Percentiles rank a stretch among this genome's conserved stretches.
phyloP scores from a whole-genome alignment of 2,888 invertebrate genomes.

The Copidosoma aretas region DNA sequence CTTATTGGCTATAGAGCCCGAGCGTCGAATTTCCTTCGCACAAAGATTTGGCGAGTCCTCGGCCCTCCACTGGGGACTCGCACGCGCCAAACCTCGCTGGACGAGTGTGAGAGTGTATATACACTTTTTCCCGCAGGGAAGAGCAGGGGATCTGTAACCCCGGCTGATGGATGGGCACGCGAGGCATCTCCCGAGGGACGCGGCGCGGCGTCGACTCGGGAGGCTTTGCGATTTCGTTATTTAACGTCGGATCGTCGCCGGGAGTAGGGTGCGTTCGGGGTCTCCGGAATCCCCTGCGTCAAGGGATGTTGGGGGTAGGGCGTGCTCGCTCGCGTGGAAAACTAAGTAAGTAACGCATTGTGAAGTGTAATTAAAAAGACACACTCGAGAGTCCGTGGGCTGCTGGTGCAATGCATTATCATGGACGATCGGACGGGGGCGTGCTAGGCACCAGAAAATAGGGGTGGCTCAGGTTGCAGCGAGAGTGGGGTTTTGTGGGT shows the following conservation, averaged over 20 bases:
- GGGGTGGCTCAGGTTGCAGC: conserved; percentile 14
- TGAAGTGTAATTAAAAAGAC: conserved; percentile 33
- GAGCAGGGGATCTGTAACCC: conserved; percentile 8
- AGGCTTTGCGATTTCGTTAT: conserved; percentile 26
- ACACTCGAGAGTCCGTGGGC: conserved; percentile 2
- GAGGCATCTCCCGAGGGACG: conserved; percentile 23
- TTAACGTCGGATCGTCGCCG: conserved; percentile 10
- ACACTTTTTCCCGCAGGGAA: not conserved
- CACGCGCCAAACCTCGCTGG: not conserved
- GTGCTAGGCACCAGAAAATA: not conserved
- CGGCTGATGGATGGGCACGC: conserved; percentile 28
- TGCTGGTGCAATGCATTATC: not conserved
- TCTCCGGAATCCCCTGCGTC: not conserved
- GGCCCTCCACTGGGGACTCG: too few relatives aligned
- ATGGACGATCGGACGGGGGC: not conserved
- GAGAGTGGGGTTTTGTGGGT: not conserved
- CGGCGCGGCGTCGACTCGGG: not conserved
- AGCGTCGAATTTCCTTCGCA: not conserved
- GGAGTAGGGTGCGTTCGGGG: too few relatives aligned
- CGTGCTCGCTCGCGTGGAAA: conserved; percentile 26
- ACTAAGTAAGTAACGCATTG: conserved; percentile 28
- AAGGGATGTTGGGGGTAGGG: conserved; percentile 3
- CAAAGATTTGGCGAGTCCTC: not conserved
- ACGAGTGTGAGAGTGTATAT: too few relatives aligned
- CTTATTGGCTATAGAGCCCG: not conserved